Evolutionary conservation across 2,113 vertebrate genomes (phyloP).

Genomic region (Hippotragus niger): DNA sequence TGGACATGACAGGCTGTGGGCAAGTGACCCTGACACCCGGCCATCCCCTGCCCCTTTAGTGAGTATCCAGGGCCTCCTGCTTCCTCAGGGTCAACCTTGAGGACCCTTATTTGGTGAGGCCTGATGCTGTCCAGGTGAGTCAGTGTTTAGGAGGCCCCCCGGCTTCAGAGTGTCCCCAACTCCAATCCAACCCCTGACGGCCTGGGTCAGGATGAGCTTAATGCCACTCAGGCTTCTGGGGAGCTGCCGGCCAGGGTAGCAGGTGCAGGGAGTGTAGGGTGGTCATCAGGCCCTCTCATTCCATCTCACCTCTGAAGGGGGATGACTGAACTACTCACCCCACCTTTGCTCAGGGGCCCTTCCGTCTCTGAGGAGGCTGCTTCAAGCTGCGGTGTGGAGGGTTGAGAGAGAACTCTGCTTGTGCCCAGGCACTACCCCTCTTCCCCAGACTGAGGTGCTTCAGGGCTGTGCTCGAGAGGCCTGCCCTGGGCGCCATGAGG

Average conservation of each 20-base stretch:
- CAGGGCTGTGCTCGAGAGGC: neutral
- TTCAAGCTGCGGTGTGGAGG: neutral
- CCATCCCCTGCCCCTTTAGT: neutral
- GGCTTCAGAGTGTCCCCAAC: neutral
- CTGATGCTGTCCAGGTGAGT: neutral
- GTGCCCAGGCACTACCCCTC: neutral
- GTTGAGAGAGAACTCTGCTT: rapidly evolving
- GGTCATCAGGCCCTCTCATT: neutral
- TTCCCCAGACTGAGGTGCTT: neutral
- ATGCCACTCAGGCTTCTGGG: neutral
- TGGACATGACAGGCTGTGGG: neutral
- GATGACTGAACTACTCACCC: neutral
- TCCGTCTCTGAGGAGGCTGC: neutral
- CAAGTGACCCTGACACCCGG: neutral
- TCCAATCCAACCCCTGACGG: neutral
- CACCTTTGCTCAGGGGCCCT: too few species aligned
- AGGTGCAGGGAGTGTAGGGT: too few species aligned
- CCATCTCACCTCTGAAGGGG: neutral
- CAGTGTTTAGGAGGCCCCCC: neutral
- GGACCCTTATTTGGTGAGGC: neutral
- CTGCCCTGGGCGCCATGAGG: neutral
- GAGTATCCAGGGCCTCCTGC: neutral
- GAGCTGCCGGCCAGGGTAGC: neutral
- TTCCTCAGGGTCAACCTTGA: neutral
- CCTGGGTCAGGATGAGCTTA: neutral